Percentiles rank a stretch among this genome's conserved stretches.
These are phyloP conservation scores for Intellagama lesueurii DNA, from an alignment of 2,797 vertebrate species.

Conservation along the genomic window DNA sequence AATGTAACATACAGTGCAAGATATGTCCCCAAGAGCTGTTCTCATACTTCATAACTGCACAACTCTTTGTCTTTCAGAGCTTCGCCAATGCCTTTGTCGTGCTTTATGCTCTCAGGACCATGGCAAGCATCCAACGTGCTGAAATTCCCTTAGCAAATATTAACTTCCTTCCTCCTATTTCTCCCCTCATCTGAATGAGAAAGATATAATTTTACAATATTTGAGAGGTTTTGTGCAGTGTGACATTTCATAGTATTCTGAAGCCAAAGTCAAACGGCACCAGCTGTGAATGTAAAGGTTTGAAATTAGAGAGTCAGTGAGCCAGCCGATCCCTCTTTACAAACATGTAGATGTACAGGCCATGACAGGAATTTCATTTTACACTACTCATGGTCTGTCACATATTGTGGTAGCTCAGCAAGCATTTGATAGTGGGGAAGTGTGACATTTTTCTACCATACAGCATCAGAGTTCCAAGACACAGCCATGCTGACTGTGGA, in stretches of 20 bases:
- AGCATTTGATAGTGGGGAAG: not conserved
- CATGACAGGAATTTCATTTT: not conserved
- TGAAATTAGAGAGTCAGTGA: not conserved
- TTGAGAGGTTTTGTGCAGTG: not conserved
- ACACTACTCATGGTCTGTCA: not conserved
- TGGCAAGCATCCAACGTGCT: not conserved
- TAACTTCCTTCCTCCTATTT: not conserved
- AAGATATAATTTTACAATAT: not conserved
- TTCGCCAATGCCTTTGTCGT: not conserved
- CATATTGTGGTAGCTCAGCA: no score
- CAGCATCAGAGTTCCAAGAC: no score
- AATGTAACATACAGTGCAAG: not conserved
- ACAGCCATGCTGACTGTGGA: no score
- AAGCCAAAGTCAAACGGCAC: not conserved
- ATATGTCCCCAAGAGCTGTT: not conserved
- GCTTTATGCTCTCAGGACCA: not conserved
- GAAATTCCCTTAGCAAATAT: not conserved
- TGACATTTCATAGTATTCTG: not conserved
- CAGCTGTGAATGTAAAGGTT: not conserved
- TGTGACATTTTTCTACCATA: no score
- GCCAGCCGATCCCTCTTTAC: not conserved
- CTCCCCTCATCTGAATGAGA: not conserved
- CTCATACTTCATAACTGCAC: not conserved
- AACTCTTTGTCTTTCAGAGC: rapidly evolving
- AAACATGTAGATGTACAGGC: not conserved